Percentiles rank a stretch among this genome's conserved stretches.
Evolutionary conservation across 2,113 vertebrate species (phyloP).

Genomic region (Mastomys coucha): DNA sequence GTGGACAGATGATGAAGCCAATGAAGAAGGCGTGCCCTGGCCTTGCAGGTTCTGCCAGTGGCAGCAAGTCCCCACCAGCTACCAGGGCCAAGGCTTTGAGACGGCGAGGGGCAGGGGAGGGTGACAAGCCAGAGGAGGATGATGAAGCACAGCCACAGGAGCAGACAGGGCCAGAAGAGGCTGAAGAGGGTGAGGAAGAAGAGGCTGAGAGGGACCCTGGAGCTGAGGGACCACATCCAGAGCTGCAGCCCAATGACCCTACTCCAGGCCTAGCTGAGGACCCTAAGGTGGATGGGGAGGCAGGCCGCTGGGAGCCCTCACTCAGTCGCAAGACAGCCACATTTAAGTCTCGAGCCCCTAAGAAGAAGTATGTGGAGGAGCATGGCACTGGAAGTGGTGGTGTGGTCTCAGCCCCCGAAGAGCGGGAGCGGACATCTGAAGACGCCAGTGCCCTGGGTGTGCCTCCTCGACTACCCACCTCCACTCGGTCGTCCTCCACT

Average conservation of each 20-base stretch:
- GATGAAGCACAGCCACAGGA: conserved; percentile 73
- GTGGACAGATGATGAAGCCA: conserved; percentile 89
- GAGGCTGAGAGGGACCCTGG: conserved; percentile 47
- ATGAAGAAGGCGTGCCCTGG: conserved; percentile 88
- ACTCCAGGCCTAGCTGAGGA: conserved; percentile 64
- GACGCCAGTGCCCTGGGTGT: conserved; percentile 60
- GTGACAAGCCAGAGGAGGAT: conserved; percentile 85
- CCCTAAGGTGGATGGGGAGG: conserved; percentile 77
- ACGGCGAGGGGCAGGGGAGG: conserved; percentile 81
- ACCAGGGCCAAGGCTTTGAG: conserved; percentile 90
- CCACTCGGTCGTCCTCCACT: conserved; percentile 91
- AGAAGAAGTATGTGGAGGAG: conserved; percentile 94
- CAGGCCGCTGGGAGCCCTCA: conserved; percentile 86
- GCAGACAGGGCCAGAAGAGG: conserved; percentile 55
- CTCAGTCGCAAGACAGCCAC: conserved; percentile 94
- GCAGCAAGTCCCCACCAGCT: conserved; percentile 85
- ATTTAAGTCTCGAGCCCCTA: conserved; percentile 93
- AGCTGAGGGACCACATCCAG: not conserved
- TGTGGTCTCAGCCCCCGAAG: not conserved
- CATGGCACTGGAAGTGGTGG: conserved; percentile 82
- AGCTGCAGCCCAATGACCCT: conserved; percentile 16
- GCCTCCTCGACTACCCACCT: conserved; percentile 83
- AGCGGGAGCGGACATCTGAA: conserved; percentile 67
- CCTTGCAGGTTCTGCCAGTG: conserved; percentile 67
- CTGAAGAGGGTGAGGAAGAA: conserved; percentile 78